Percentiles rank a stretch among this genome's conserved stretches.
Evolutionary conservation across 1,140 invertebrate genomes (phyloP).

Genomic region (Drosophila pallidifrons): DNA sequence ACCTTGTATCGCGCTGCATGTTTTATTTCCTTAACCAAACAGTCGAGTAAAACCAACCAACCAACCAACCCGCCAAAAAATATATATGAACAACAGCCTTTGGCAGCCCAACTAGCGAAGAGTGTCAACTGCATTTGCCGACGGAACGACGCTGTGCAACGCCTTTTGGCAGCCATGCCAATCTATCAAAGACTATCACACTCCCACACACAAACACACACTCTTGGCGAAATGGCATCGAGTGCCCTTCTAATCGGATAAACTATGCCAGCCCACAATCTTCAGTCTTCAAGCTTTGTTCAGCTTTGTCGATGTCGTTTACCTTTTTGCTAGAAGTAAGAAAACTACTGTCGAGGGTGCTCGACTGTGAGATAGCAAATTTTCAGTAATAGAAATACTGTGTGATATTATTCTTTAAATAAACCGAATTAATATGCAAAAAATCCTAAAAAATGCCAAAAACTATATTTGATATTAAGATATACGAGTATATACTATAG

Average conservation of each 20-base stretch:
- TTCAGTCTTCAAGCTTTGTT: background rate
- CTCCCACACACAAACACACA: background rate
- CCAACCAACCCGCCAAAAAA: constrained; percentile 23
- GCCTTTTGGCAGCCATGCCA: constrained; percentile 29
- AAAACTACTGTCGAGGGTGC: no score
- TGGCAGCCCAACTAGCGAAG: background rate
- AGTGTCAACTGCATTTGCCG: constrained; percentile 64
- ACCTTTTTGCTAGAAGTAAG: no score
- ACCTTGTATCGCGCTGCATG: constrained; percentile 26
- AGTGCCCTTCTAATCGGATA: background rate
- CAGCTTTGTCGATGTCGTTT: background rate
- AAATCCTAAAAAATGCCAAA: no score
- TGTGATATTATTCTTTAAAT: no score
- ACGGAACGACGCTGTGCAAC: constrained; percentile 42
- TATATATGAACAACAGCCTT: background rate
- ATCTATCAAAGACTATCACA: constrained; percentile 23
- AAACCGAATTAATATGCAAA: no score
- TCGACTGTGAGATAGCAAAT: no score
- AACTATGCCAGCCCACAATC: constrained; percentile 12
- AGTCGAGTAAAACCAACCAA: constrained; percentile 5
- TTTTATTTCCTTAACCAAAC: constrained; percentile 63
- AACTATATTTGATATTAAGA: no score
- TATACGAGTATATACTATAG: no score
- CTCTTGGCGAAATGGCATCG: background rate
- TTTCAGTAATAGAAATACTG: no score